Conservation (phyloP, 1,140 invertebrate genomes). For the Macrostomum lignano region DNA sequence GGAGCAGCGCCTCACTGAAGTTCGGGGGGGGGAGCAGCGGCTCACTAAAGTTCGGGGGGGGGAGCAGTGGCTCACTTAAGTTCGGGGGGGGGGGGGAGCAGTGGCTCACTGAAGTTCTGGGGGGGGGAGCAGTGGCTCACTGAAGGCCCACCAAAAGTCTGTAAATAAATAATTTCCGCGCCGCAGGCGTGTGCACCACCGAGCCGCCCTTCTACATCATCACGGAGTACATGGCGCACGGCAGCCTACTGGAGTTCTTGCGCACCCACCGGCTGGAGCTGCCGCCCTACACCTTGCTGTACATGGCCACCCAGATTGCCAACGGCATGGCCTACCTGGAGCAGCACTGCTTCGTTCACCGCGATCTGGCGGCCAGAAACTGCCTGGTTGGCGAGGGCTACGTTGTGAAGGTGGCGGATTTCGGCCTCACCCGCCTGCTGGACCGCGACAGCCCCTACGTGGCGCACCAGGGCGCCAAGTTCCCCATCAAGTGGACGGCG, state of each 20-base stretch:
- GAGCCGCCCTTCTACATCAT: constrained; percentile 97
- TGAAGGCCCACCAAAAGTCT: too few relatives aligned
- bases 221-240: constrained; percentile 94
- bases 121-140: too few relatives aligned
- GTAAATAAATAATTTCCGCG: too few relatives aligned
- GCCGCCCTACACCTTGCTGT: too few relatives aligned
- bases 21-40: too few relatives aligned
- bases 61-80: too few relatives aligned
- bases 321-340: constrained; percentile 54
- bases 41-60: too few relatives aligned
- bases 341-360: constrained; percentile 44
- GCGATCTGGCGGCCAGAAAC: constrained; percentile 83
- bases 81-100: too few relatives aligned
- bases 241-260: constrained; percentile 79
- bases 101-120: too few relatives aligned
- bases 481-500: constrained; percentile 98
- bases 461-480: constrained; percentile 84
- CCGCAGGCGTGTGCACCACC: constrained; percentile 57
- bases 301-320: constrained; percentile 39
- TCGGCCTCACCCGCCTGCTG: constrained; percentile 76
- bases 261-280: constrained; percentile 55
- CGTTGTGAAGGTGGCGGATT: constrained; percentile 68
- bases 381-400: constrained; percentile 82
- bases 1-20: too few relatives aligned
- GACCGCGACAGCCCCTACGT: constrained; percentile 73